A percentile compares a stretch with the other conserved stretches of the same genome.
Evolutionary conservation across 2,113 vertebrate species (phyloP).

Genomic region (Lucifuga dentata): DNA sequence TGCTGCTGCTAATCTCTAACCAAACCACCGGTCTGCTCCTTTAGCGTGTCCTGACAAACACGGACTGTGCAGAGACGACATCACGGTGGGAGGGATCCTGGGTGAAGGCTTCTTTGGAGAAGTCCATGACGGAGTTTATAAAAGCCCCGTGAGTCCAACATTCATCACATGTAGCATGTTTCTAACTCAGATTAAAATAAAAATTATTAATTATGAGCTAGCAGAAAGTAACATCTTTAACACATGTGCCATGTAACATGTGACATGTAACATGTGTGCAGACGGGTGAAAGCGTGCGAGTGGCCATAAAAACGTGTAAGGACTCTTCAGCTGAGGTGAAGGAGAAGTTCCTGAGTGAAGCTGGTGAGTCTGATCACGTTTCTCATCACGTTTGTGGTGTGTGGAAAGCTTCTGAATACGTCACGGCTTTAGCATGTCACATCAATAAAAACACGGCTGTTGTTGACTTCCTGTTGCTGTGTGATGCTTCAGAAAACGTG

Average conservation of each 20-base stretch:
- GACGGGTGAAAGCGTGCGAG: constrained; percentile 85
- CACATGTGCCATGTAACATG: no score
- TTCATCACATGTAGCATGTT: no score
- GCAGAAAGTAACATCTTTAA: no score
- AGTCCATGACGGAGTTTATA: constrained; percentile 92
- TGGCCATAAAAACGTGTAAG: constrained; percentile 97
- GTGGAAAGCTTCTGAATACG: no score
- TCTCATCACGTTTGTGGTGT: no score
- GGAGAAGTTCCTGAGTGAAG: constrained; percentile 96
- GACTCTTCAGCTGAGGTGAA: constrained; percentile 89
- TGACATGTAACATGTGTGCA: constrained; percentile 61
- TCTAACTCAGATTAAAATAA: neutral
- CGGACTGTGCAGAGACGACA: constrained; percentile 81
- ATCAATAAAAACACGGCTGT: neutral
- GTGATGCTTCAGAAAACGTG: constrained; percentile 24
- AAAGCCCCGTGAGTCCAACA: constrained; percentile 87
- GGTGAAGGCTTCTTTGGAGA: constrained; percentile 96
- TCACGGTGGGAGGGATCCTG: constrained; percentile 88
- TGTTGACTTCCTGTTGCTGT: constrained; percentile 50
- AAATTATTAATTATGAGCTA: no score
- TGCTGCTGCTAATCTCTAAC: no score
- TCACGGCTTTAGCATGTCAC: neutral
- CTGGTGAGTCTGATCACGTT: no score
- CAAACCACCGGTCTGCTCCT: no score
- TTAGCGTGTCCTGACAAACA: constrained; percentile 75